A percentile compares a stretch with the other conserved stretches of the same genome.
Evolutionary conservation across 2,888 invertebrate species (phyloP).

Genomic region (Cataglyphis cursor): DNA sequence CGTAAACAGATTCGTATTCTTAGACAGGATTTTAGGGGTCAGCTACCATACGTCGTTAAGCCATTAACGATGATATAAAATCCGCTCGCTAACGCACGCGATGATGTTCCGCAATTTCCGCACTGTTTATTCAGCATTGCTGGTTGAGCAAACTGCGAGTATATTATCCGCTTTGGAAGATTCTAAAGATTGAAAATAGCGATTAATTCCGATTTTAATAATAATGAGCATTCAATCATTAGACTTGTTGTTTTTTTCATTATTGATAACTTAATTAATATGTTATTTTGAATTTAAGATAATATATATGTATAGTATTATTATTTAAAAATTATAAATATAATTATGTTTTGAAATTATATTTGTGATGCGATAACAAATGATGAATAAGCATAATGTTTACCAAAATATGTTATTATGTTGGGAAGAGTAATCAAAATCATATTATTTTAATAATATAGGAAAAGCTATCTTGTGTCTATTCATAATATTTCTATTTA

Average conservation of each 20-base stretch:
- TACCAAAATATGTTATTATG: background rate
- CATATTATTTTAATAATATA: background rate
- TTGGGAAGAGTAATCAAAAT: background rate
- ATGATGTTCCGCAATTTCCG: slow-evolving; percentile 45
- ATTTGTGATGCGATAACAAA: background rate
- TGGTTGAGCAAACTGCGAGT: slow-evolving; percentile 1
- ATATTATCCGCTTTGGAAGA: background rate
- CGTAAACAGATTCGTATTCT: slow-evolving; percentile 75
- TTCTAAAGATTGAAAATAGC: slow-evolving; percentile 18
- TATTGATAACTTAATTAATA: background rate
- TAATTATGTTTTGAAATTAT: background rate
- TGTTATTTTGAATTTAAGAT: too few relatives aligned
- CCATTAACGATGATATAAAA: slow-evolving; percentile 72
- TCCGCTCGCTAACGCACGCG: slow-evolving; percentile 41
- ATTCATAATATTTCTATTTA: background rate
- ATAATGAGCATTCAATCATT: background rate
- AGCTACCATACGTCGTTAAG: slow-evolving; percentile 60
- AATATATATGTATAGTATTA: too few relatives aligned
- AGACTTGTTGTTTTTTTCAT: background rate
- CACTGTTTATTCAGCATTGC: slow-evolving; percentile 33
- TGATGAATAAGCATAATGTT: background rate
- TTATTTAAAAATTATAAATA: too few relatives aligned
- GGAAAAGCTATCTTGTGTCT: background rate
- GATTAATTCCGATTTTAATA: background rate
- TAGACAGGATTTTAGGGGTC: slow-evolving; percentile 72